Evolutionary conservation across 1,140 invertebrate genomes (phyloP).

Genomic region (Homalodisca vitripennis): DNA sequence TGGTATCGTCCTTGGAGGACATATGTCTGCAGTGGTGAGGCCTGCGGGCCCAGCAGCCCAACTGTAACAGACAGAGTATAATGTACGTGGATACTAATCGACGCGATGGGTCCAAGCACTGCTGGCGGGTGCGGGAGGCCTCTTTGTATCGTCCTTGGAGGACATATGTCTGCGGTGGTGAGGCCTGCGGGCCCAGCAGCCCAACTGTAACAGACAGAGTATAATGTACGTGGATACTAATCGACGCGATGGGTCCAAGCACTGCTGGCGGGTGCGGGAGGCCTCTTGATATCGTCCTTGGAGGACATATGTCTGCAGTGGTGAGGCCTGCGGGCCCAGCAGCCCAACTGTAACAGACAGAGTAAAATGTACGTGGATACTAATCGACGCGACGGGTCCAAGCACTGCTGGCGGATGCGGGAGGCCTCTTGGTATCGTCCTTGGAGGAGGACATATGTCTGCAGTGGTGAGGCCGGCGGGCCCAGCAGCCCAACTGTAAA

Average conservation of each 20-base stretch:
- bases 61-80: background rate
- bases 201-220: background rate
- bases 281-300: background rate
- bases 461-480: background rate
- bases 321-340: slow-evolving; percentile 5
- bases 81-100: too few species aligned
- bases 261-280: background rate
- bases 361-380: too few species aligned
- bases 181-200: slow-evolving; percentile 1
- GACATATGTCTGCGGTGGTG: slow-evolving; percentile 11
- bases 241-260: background rate
- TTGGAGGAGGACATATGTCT: slow-evolving; percentile 7
- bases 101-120: too few species aligned
- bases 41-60: slow-evolving; percentile 1
- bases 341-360: background rate
- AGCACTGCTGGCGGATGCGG: background rate
- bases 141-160: background rate
- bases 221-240: background rate
- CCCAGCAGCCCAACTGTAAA: slow-evolving; percentile 8
- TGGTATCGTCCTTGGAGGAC: background rate
- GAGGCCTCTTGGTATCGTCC: background rate
- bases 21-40: slow-evolving; percentile 13
- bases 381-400: too few species aligned
- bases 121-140: background rate
- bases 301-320: slow-evolving; percentile 5